Percentiles rank a stretch among this genome's conserved stretches.
Evolutionary conservation across 2,888 invertebrate genomes (phyloP).

Genomic region (Cosmopolites sordidus): DNA sequence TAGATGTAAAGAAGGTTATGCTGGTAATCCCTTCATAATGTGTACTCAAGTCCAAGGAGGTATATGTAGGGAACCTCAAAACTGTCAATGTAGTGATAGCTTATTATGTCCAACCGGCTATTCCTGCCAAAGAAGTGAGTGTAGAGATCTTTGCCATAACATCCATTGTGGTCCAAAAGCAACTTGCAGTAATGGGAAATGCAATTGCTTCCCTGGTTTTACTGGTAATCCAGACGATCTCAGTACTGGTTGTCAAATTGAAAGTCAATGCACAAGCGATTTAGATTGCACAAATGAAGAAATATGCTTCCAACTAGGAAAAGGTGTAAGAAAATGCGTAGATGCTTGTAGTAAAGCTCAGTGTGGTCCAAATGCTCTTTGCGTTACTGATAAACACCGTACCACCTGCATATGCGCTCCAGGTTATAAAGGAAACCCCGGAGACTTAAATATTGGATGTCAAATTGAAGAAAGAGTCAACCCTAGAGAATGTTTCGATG

Average conservation of each 20-base stretch:
- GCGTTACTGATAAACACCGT: conserved; percentile 77
- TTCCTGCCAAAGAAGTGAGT: conserved; percentile 67
- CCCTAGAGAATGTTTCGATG: conserved; percentile 60
- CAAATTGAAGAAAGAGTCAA: conserved; percentile 62
- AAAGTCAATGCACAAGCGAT: conserved; percentile 76
- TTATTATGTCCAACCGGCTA: conserved; percentile 74
- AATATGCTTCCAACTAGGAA: conserved; percentile 82
- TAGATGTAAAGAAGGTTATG: conserved; percentile 76
- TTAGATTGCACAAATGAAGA: conserved; percentile 77
- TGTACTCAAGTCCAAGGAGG: conserved; percentile 69
- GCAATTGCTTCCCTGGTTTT: conserved; percentile 75
- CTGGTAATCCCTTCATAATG: conserved; percentile 82
- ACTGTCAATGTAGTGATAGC: conserved; percentile 67
- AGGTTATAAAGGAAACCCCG: conserved; percentile 77
- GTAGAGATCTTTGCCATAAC: conserved; percentile 71
- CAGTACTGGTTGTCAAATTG: conserved; percentile 64
- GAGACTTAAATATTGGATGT: conserved; percentile 74
- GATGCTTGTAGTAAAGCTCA: conserved; percentile 84
- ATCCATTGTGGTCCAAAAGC: conserved; percentile 78
- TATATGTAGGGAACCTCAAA: conserved; percentile 64
- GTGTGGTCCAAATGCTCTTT: conserved; percentile 86
- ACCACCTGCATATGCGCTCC: conserved; percentile 83
- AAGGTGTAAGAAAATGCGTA: conserved; percentile 74
- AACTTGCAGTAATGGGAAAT: conserved; percentile 73
- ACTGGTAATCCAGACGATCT: conserved; percentile 71